Evolutionary conservation across 2,113 vertebrate species (phyloP), one percentile per base, ranked within the genome.

Genomic region (Tautogolabrus adspersus): DNA sequence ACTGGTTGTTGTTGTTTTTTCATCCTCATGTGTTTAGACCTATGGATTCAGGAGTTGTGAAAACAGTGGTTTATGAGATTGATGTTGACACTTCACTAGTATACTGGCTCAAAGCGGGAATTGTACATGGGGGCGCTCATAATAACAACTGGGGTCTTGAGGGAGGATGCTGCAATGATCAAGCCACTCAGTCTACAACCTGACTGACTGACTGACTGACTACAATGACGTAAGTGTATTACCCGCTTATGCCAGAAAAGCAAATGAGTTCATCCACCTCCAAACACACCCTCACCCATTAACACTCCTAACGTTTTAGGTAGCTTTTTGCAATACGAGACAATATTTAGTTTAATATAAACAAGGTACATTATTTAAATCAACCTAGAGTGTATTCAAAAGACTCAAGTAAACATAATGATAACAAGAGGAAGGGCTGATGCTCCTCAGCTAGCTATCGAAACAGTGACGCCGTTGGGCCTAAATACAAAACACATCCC

Each of bases 211-310:
- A 66, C 88, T 86, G 82, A 81, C 75, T 34, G 62, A 60, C 40
- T 42, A 42, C 61, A 80, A 82, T 93, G 88, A 93, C 88, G 88
- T 91, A 75, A 92, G 75, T 88, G 77, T 64, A 78, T 75, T 84
- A 77, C 79, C 70, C 79, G 69, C 68, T 81, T 49, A 59, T 79
- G 81, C 75, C 68, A 80, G 74, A 84, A 77, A 72, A 79, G 51
- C 81, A 83, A 66, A 72, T 51, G 22, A 82, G 68, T 80, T 75
- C 61, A 73, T 40, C 72, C 66, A 68, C 67, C 59, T 73, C 58
- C 56, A 56, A 71, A 72, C 64, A 68, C 68, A 77, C 38, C 61
- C 66, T 75, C 63, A 60, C 26, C 30, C 13, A 65, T 26, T 10
- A 58, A 63, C 23, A 46, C 22, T 22, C 7, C 15, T 6, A 19